Evolutionary conservation across 1,140 invertebrate species (phyloP).

Genomic region (Ostrea denselamellosa): DNA sequence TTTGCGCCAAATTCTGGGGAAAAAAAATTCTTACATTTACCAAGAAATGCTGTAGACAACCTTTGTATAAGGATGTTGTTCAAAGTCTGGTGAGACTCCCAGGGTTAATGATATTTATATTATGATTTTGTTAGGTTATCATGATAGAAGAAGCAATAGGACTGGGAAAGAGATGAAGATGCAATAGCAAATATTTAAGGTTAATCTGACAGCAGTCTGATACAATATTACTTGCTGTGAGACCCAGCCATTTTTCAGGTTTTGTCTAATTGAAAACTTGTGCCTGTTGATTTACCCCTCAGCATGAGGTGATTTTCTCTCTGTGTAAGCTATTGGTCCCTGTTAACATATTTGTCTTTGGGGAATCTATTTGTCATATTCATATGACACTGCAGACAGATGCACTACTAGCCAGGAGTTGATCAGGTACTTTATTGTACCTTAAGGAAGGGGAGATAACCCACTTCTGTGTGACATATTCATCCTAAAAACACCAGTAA

Average conservation of each 20-base stretch:
- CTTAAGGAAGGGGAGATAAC: slow-evolving; percentile 15
- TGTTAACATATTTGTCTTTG: slow-evolving; percentile 36
- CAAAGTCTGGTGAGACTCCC: neutral
- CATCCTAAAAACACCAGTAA: neutral
- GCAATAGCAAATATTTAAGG: neutral
- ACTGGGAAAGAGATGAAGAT: neutral
- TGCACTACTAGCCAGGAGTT: neutral
- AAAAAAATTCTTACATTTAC: neutral
- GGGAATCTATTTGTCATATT: slow-evolving; percentile 37
- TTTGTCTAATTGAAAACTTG: slow-evolving; percentile 26
- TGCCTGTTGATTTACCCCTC: slow-evolving; percentile 36
- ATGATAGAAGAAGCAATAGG: neutral
- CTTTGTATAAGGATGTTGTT: neutral
- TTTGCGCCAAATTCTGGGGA: neutral
- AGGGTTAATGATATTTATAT: neutral
- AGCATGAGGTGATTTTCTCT: slow-evolving; percentile 15
- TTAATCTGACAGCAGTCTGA: slow-evolving; percentile 1
- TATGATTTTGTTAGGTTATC: neutral
- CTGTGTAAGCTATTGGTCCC: slow-evolving; percentile 11
- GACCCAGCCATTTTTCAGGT: slow-evolving; percentile 21
- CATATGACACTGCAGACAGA: slow-evolving; percentile 11
- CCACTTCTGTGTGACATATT: neutral
- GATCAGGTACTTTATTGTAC: slow-evolving; percentile 1
- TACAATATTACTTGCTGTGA: neutral
- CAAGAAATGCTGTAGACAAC: neutral